A percentile compares a stretch with the other conserved stretches of the same genome.
phyloP scores from a whole-genome alignment of 2,888 invertebrate species.

The Spatulosminthurus flaviceps region DNA sequence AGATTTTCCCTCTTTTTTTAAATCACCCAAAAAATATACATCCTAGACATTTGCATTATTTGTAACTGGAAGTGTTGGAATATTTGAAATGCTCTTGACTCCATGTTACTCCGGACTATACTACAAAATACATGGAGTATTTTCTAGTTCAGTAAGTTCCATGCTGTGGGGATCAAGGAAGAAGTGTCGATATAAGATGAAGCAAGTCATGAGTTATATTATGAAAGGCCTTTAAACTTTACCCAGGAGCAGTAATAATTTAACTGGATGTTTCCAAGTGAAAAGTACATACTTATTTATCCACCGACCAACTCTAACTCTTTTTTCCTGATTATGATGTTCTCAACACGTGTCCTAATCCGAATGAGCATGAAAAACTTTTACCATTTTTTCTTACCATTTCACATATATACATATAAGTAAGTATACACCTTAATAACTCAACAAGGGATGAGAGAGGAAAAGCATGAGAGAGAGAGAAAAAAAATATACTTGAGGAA shows the following conservation, averaged over 20 bases:
- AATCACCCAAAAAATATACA: background rate
- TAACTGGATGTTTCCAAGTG: constrained; percentile 19
- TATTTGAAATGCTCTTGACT: background rate
- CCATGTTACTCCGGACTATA: constrained; percentile 8
- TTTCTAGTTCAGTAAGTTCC: too few relatives aligned
- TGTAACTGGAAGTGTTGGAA: background rate
- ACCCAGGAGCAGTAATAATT: constrained; percentile 47
- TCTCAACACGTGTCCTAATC: constrained; percentile 47
- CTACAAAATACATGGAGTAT: too few relatives aligned
- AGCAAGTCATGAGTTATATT: background rate
- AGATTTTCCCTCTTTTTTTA: background rate
- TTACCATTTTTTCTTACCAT: constrained; percentile 37
- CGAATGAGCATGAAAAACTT: constrained; percentile 25
- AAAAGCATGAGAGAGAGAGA: background rate
- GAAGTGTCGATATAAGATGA: background rate
- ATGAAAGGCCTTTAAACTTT: constrained; percentile 42
- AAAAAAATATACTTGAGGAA: background rate
- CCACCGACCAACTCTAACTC: constrained; percentile 45
- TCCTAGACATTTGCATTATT: too few relatives aligned
- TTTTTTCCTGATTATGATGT: constrained; percentile 48
- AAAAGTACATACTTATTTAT: constrained; percentile 38
- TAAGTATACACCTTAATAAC: constrained; percentile 18
- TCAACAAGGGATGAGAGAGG: too few relatives aligned
- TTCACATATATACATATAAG: background rate
- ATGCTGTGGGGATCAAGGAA: too few relatives aligned